Base-by-base conservation (phyloP, 2,797 vertebrate genomes). In the Xenopus petersii region DNA sequence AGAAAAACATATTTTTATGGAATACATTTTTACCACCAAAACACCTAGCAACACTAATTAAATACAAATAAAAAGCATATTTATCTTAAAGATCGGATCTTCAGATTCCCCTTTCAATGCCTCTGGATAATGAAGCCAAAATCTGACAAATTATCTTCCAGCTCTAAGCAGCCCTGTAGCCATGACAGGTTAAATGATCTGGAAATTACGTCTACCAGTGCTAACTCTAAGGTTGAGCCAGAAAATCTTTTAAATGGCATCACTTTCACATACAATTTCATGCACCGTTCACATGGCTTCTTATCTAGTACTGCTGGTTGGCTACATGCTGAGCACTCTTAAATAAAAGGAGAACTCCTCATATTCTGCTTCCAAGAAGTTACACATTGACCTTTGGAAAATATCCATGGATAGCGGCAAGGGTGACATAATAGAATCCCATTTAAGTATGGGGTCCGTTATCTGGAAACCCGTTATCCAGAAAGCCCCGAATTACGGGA, bases 81-180 rank as follows among this genome's bases (percentile, higher is more conserved):
- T 56, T 51, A 51, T 51, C 49, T 51, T 51, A 51, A 51, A 51
- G 15, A 51, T 51, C 11, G 13, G 3, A 56, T 56, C n/a, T 56
- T 56, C 16, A 56, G 9, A 56, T 56, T 56, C 16, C 0, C 54
- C n/a, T 56, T 15, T 10, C n/a, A 17, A 16, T 0, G n/a, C 13
- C 5, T 17, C 54, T 56, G 54, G 15, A 56, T 56, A 56, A 56
- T 56, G 2, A 56, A 5, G 1, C 16, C n/a, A 56, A 56, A 61
- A 61, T 61, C 54, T 56, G 54, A 56, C 54, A 56, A 56, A 56
- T 56, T 51, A 51, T 51, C 47, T 49, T 55, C 12, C 51, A 55
- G 51, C 15, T 16, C 16, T 56, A 16, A 15, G 54, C 54, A 56
- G 54, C 12, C 15, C 54, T 17, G n/a, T 56, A 15, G 7, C 54